A percentile compares a stretch with the other conserved stretches of the same genome.
These are phyloP conservation scores for Heliconius hermathena DNA, from an alignment of 1,140 invertebrate species.

Conservation along the genomic window DNA sequence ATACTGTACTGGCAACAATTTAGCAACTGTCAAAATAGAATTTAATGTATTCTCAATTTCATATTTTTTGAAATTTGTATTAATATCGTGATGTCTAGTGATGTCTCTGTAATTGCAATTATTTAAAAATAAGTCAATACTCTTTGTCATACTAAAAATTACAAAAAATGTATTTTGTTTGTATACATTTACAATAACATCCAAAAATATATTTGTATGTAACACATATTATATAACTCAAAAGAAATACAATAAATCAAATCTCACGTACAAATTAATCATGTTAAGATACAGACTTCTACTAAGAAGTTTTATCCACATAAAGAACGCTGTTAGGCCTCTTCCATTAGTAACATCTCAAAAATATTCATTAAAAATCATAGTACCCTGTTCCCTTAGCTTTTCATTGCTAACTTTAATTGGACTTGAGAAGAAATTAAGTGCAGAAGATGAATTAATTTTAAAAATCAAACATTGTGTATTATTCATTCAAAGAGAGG, in stretches of 20 bases:
- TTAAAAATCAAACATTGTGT: slow-evolving; percentile 88
- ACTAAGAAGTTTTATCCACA: slow-evolving; percentile 45
- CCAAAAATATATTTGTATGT: neutral
- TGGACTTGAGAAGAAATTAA: slow-evolving; percentile 79
- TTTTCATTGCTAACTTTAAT: slow-evolving; percentile 74
- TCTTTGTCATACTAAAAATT: neutral
- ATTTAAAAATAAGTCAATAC: neutral
- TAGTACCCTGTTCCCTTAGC: slow-evolving; percentile 57
- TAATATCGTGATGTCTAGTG: neutral
- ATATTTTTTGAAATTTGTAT: neutral
- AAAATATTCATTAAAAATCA: slow-evolving; percentile 31
- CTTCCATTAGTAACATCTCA: neutral
- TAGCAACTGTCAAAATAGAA: neutral
- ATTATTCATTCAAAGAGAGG: slow-evolving; percentile 87
- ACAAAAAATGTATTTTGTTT: neutral
- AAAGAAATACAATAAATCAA: neutral
- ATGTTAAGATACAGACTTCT: slow-evolving; percentile 52
- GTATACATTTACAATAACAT: neutral
- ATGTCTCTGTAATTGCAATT: neutral
- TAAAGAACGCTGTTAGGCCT: slow-evolving; percentile 34
- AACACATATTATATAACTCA: neutral
- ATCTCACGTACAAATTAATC: slow-evolving; percentile 11
- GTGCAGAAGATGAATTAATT: slow-evolving; percentile 86
- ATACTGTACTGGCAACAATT: neutral
- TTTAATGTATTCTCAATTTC: neutral